Percentiles rank a stretch among this genome's conserved stretches.
These are phyloP conservation scores for Anaspis maculata DNA, from an alignment of 2,888 invertebrate genomes.

Conservation along the genomic window DNA sequence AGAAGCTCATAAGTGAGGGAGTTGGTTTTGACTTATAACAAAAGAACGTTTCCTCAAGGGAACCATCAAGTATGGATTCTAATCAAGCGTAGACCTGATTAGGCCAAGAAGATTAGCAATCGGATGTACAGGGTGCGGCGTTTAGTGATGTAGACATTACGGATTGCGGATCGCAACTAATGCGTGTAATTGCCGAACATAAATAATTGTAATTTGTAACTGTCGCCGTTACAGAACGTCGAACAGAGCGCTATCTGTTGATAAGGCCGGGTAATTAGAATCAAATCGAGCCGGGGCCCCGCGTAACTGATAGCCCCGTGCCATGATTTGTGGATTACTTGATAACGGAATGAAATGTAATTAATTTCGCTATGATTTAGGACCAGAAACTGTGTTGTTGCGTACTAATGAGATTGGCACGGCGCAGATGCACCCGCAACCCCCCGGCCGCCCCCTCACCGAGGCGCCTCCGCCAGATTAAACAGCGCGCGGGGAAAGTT, in stretches of 20 bases:
- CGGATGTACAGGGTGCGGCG: too few species aligned
- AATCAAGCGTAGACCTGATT: too few species aligned
- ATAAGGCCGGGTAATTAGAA: conserved; percentile 33
- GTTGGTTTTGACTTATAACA: too few species aligned
- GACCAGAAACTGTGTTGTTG: conserved; percentile 26
- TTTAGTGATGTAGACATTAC: too few species aligned
- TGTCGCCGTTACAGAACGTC: conserved; percentile 22
- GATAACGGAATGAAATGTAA: conserved; percentile 40
- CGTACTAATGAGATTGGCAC: conserved; percentile 32
- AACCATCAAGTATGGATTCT: too few species aligned
- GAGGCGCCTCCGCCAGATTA: too few species aligned
- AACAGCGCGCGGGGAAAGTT: conserved; percentile 25
- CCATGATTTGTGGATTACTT: conserved; percentile 41
- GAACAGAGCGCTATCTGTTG: conserved; percentile 26
- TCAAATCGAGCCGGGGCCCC: conserved; percentile 36
- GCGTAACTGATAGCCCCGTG: conserved; percentile 34
- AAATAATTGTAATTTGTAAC: conserved; percentile 25
- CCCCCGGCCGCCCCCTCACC: conserved; percentile 11
- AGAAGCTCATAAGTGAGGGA: too few species aligned
- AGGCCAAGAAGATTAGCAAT: too few species aligned
- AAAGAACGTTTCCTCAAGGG: too few species aligned
- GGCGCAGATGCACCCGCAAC: conserved; percentile 19
- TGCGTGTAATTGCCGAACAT: too few species aligned
- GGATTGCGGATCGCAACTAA: too few species aligned
- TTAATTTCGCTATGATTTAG: conserved; percentile 40